These are phyloP conservation scores for Orchestes rusci DNA, from an alignment of 2,888 invertebrate species.

Conservation along the genomic window DNA sequence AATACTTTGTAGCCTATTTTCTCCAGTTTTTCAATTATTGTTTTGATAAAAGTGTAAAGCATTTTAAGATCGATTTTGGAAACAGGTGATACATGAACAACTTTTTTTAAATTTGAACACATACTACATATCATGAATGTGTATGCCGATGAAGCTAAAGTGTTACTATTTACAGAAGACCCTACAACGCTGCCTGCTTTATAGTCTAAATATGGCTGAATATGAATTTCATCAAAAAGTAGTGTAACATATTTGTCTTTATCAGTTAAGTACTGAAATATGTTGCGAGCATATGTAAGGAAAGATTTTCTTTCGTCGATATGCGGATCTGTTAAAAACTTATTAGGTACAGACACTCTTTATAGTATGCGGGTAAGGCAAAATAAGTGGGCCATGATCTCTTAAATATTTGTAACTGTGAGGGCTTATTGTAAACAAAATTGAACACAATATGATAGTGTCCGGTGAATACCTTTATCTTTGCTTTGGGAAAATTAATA, in stretches of 20 bases:
- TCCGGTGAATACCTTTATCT: slow-evolving; percentile 8
- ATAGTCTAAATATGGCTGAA: slow-evolving; percentile 1
- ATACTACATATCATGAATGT: not conserved
- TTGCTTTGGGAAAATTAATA: slow-evolving; percentile 6
- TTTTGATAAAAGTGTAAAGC: not conserved
- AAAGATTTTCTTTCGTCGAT: slow-evolving; percentile 1
- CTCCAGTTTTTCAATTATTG: slow-evolving; percentile 10
- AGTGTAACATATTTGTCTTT: slow-evolving; percentile 3
- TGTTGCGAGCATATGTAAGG: slow-evolving; percentile 2
- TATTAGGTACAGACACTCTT: slow-evolving; percentile 5
- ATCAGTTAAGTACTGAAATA: slow-evolving; percentile 2
- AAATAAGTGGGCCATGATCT: slow-evolving; percentile 7
- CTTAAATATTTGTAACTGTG: slow-evolving; percentile 11
- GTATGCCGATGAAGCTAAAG: not conserved
- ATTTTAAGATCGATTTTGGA: not conserved
- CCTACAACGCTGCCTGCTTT: not conserved
- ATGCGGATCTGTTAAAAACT: slow-evolving; percentile 8
- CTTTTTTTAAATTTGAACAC: not conserved
- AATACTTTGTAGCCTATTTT: slow-evolving; percentile 18
- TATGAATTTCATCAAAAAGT: slow-evolving; percentile 6
- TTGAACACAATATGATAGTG: slow-evolving; percentile 9
- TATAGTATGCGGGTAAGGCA: slow-evolving; percentile 7
- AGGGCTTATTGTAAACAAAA: slow-evolving; percentile 13
- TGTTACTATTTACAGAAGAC: not conserved
- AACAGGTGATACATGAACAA: not conserved